These are phyloP conservation scores for Syndactyla subalaris DNA, from an alignment of 2,797 vertebrate genomes.

Conservation along the genomic window DNA sequence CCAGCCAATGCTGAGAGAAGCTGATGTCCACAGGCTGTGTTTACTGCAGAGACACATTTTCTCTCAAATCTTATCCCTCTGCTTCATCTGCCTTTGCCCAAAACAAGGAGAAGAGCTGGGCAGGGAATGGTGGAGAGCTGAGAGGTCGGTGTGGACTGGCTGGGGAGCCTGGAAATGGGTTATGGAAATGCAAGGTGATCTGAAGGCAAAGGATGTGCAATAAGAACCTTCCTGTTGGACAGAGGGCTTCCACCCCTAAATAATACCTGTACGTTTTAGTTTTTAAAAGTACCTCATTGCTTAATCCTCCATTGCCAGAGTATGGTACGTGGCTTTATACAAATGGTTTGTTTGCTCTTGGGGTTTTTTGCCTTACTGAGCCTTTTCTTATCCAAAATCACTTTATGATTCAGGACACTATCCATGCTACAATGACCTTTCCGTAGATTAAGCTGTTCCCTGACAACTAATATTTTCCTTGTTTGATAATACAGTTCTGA, in stretches of 20 bases:
- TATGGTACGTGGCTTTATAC: neutral
- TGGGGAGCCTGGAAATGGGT: accelerated
- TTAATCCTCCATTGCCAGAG: neutral
- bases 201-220: neutral
- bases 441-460: neutral
- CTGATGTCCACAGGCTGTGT: neutral
- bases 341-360: neutral
- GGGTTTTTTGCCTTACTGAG: neutral
- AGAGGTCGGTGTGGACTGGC: accelerated
- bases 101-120: neutral
- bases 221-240: neutral
- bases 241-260: neutral
- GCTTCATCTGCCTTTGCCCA: neutral
- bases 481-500: neutral
- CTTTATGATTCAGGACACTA: neutral
- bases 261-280: neutral
- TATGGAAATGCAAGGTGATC: neutral
- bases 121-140: neutral
- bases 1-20: neutral
- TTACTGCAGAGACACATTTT: neutral
- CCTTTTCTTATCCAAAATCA: neutral
- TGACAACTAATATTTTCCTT: neutral
- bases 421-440: neutral
- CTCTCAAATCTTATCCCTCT: neutral
- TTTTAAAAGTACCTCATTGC: neutral